Percentiles rank a stretch among this genome's conserved stretches.
phyloP scores from a whole-genome alignment of 2,797 vertebrate genomes.

The Lepilemur septentrionalis region DNA sequence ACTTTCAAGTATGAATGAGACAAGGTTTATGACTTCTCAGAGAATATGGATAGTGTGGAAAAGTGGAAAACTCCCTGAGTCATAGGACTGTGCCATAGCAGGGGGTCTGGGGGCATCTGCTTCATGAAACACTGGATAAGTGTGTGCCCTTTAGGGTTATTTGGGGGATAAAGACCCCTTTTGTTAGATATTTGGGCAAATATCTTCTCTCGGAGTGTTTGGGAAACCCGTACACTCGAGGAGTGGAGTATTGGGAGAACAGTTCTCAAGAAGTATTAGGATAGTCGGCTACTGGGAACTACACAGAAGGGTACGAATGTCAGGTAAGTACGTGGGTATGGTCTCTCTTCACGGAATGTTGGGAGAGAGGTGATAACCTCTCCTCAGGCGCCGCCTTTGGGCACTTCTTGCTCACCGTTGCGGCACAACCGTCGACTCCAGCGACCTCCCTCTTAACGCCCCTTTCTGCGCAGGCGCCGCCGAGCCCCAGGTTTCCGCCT shows the following conservation, averaged over 20 bases:
- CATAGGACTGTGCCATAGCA: background rate
- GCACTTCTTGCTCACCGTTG: conserved; percentile 32
- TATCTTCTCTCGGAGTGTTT: background rate
- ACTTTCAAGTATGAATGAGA: background rate
- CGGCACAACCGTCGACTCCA: background rate
- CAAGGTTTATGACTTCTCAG: background rate
- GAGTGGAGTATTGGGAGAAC: background rate
- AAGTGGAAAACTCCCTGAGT: background rate
- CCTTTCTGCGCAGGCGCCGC: conserved; percentile 27
- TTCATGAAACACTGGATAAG: conserved; percentile 7
- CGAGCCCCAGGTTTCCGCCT: too few species aligned
- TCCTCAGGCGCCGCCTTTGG: conserved; percentile 29
- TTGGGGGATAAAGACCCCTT: background rate
- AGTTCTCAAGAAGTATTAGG: background rate
- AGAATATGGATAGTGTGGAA: background rate
- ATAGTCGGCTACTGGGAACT: background rate
- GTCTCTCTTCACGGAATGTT: background rate
- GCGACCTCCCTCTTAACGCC: conserved; percentile 54
- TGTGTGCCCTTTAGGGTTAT: background rate
- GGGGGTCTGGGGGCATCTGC: background rate
- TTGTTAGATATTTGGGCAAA: background rate
- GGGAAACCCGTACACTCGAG: background rate
- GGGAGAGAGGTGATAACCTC: background rate
- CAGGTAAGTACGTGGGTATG: background rate
- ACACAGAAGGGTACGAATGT: background rate